Percentiles rank a stretch among this genome's conserved stretches.
These are phyloP conservation scores for Panurus biarmicus DNA, from an alignment of 2,113 vertebrate genomes.

Conservation along the genomic window DNA sequence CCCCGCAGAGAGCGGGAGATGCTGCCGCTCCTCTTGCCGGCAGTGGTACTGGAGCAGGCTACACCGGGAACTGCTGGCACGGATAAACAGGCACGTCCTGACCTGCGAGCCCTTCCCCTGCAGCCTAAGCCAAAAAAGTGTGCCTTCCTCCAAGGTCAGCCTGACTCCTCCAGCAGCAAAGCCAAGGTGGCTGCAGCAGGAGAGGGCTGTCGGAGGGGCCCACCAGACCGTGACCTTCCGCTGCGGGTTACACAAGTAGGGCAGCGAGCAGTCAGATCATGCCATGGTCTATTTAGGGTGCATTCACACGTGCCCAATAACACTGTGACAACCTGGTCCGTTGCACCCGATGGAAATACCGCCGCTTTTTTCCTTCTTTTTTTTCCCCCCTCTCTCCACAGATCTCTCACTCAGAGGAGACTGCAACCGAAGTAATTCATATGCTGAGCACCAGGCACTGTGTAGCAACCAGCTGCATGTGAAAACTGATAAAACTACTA, in stretches of 20 bases:
- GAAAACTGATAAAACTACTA: background rate
- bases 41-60: background rate
- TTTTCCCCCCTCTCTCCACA: background rate
- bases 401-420: background rate
- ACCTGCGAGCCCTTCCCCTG: background rate
- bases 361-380: background rate
- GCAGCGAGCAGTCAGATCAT: background rate
- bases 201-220: background rate
- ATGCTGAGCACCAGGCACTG: background rate
- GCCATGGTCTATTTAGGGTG: background rate
- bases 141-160: background rate
- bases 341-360: background rate
- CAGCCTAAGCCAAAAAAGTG: rapidly evolving
- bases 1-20: background rate
- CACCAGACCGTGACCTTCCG: background rate
- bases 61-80: background rate
- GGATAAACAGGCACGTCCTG: background rate
- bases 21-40: background rate
- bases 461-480: background rate
- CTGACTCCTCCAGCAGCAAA: background rate
- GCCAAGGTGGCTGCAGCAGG: background rate
- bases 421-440: background rate
- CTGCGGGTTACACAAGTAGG: background rate
- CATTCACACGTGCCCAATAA: background rate
- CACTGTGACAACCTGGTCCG: background rate